Base-by-base conservation (phyloP, 2,113 vertebrate genomes). In the Naja naja region DNA sequence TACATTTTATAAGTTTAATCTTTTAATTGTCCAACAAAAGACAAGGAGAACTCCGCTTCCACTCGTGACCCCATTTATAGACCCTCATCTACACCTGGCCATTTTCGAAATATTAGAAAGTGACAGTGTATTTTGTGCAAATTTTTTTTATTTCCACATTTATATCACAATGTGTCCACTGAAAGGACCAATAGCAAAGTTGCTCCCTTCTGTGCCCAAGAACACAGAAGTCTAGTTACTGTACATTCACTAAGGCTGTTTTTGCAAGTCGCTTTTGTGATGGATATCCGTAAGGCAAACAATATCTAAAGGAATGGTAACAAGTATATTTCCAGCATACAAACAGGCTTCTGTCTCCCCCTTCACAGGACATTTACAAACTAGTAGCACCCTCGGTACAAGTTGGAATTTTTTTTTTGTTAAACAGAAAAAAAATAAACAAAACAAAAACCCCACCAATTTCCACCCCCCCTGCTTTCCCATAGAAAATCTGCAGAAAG, bases 201-300 rank as follows among this genome's bases (percentile, higher is more conserved):
- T 98, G 97, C 98, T 98, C 97, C 97, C 98, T 98, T 99, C 98
- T 98, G 98, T 93, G 96, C 98, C 95, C 94, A 91, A 94, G 95
- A 95, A 98, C 97, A 97, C 98, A 99, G 98, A 99, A 98, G 97
- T 98, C 98, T 98, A 97, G 96, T 95, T 97, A 97, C 98, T 98
- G 97, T 98, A 99, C 98, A 99, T 99, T 99, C 98, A 98, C 98
- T 98, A 98, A 99, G 98, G 98, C 98, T 98, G 97, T 98, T 99
- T 98, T 98, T 98, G 98, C 97, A 98, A 98, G 98, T 98, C 97
- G 98, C 97, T 95, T 98, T 98, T 97, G 98, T 98, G 98, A 98
- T 98, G 96, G 95, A 97, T 97, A 97, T 97, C 97, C 98, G 98
- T 98, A 99, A 99, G 98, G 98, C 98, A 99, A 99, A 99, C 98